Percentiles rank a stretch among this genome's conserved stretches.
Conservation (phyloP, 1,140 invertebrate genomes). For the Pogonus chalceus region DNA sequence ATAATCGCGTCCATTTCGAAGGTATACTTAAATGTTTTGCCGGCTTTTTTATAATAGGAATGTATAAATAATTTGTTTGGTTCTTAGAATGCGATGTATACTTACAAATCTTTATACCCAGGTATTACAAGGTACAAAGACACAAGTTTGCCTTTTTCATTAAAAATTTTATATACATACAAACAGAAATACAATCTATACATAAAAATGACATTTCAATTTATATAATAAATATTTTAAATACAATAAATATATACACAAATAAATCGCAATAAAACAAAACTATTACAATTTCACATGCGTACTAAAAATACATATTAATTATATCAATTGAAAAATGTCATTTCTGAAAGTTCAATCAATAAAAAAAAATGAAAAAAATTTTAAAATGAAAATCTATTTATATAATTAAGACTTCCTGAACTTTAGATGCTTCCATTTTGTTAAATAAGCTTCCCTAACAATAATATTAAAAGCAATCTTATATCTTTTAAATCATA, state of each 20-base stretch:
- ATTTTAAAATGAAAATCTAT: no score
- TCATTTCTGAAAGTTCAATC: no score
- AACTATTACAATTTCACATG: no score
- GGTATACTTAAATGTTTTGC: constrained; percentile 1
- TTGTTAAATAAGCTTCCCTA: constrained; percentile 1
- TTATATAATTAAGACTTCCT: background rate
- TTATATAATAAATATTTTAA: no score
- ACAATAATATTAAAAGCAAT: constrained; percentile 4
- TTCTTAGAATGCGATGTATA: background rate
- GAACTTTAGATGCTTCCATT: background rate
- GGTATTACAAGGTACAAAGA: constrained; percentile 1
- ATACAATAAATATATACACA: no score
- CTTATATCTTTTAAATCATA: background rate
- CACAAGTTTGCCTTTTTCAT: constrained; percentile 2
- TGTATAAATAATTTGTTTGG: background rate
- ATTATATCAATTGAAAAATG: no score
- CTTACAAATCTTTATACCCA: background rate
- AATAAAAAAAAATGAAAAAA: no score
- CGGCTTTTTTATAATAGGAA: constrained; percentile 5
- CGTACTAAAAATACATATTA: no score
- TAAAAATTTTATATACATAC: background rate
- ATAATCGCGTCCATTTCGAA: background rate
- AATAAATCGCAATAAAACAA: no score
- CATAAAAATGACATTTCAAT: no score
- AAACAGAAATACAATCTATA: background rate